phyloP scores from a whole-genome alignment of 2,797 vertebrate species.

The Tarsius wallacei region DNA sequence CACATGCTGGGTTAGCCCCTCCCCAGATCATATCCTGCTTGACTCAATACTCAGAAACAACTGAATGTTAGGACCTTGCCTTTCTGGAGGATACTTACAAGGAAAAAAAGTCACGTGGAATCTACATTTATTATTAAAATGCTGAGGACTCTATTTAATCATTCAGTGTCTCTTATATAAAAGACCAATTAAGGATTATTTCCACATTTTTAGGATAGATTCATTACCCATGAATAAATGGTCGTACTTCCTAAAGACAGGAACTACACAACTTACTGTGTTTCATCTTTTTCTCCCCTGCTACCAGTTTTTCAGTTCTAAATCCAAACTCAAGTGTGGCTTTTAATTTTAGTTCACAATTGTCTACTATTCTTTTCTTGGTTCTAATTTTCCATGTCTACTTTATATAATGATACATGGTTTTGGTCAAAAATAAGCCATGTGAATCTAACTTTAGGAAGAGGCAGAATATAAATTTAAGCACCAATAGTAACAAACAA shows the following conservation, averaged over 20 bases:
- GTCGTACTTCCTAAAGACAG: not conserved
- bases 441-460: constrained; percentile 51
- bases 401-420: too few relatives aligned
- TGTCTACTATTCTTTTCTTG: not conserved
- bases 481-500: constrained; percentile 27
- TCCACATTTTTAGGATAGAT: not conserved
- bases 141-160: not conserved
- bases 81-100: not conserved
- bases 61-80: not conserved
- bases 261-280: constrained; percentile 8
- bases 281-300: not conserved
- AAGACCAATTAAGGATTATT: constrained; percentile 27
- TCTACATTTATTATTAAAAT: constrained; percentile 20
- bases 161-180: not conserved
- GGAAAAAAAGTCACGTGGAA: not conserved
- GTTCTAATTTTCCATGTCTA: too few relatives aligned
- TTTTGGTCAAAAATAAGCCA: too few relatives aligned
- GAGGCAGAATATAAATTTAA: constrained; percentile 18
- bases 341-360: not conserved
- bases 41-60: not conserved
- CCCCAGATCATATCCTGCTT: not conserved
- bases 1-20: not conserved
- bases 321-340: not conserved
- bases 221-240: not conserved
- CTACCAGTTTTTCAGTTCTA: not conserved